phyloP scores from a whole-genome alignment of 1,140 invertebrate species.

The Plectus sambesii region DNA sequence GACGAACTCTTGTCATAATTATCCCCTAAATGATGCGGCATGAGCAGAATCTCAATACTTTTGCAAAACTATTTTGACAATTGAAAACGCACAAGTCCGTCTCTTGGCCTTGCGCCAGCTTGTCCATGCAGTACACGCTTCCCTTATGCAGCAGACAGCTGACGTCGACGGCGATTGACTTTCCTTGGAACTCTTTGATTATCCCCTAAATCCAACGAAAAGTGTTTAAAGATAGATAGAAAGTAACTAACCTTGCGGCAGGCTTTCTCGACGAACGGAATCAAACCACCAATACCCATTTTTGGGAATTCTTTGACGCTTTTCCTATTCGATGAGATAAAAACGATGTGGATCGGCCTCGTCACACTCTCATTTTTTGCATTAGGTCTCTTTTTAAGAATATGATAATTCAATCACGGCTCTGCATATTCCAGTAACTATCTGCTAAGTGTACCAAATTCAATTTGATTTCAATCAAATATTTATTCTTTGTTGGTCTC shows the following conservation, averaged over 20 bases:
- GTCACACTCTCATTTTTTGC: too few species aligned
- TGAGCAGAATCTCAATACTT: constrained; percentile 6
- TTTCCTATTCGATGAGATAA: too few species aligned
- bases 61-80: constrained; percentile 17
- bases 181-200: constrained; percentile 46
- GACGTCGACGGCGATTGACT: constrained; percentile 76
- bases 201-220: constrained; percentile 39
- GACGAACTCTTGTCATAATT: too few species aligned
- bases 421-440: too few species aligned
- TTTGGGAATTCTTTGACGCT: too few species aligned
- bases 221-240: background rate
- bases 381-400: too few species aligned
- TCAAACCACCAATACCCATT: constrained; percentile 86
- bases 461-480: too few species aligned
- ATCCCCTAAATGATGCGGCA: too few species aligned
- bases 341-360: too few species aligned
- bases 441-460: too few species aligned
- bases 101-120: constrained; percentile 68
- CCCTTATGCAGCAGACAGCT: constrained; percentile 96
- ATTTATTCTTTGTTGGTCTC: too few species aligned
- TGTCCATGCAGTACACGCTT: constrained; percentile 81
- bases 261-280: constrained; percentile 80
- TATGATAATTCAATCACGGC: too few species aligned
- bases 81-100: constrained; percentile 63
- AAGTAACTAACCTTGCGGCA: constrained; percentile 49